Evolutionary conservation across 2,797 vertebrate species (phyloP).

Genomic region (Podargus strigoides): DNA sequence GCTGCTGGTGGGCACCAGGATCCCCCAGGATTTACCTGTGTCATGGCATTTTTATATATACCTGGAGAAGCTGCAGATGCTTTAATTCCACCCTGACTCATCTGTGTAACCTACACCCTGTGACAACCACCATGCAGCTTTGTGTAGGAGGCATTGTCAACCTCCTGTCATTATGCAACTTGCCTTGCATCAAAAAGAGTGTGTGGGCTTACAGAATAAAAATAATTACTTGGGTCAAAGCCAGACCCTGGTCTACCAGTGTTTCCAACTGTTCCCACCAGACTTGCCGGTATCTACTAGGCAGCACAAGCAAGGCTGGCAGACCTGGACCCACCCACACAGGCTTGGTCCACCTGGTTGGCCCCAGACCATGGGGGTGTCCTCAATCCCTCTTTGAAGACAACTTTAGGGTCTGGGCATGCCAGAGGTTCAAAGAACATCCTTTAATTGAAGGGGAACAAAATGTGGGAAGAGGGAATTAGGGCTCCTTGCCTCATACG

Average conservation of each 20-base stretch:
- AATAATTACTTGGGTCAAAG: not conserved
- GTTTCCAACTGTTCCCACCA: not conserved
- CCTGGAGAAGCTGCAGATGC: not conserved
- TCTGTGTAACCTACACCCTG: not conserved
- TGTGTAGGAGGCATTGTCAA: not conserved
- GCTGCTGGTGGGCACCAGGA: not conserved
- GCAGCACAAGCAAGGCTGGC: not conserved
- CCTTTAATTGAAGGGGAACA: not conserved
- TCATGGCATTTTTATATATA: not conserved
- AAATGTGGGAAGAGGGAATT: not conserved
- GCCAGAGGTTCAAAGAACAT: not conserved
- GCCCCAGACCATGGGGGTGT: not conserved
- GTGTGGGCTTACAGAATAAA: not conserved
- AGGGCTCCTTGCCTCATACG: not conserved
- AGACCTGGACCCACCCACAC: not conserved
- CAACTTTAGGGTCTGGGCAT: not conserved
- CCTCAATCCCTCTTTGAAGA: not conserved
- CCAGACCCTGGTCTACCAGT: not conserved
- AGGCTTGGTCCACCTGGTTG: not conserved
- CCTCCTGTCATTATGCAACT: not conserved
- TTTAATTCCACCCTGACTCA: not conserved
- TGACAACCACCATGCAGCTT: not conserved
- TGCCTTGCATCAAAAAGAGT: not conserved
- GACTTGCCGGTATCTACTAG: not conserved
- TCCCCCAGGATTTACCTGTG: too few relatives aligned